phyloP scores from a whole-genome alignment of 2,113 vertebrate genomes.

The Antennarius striatus region DNA sequence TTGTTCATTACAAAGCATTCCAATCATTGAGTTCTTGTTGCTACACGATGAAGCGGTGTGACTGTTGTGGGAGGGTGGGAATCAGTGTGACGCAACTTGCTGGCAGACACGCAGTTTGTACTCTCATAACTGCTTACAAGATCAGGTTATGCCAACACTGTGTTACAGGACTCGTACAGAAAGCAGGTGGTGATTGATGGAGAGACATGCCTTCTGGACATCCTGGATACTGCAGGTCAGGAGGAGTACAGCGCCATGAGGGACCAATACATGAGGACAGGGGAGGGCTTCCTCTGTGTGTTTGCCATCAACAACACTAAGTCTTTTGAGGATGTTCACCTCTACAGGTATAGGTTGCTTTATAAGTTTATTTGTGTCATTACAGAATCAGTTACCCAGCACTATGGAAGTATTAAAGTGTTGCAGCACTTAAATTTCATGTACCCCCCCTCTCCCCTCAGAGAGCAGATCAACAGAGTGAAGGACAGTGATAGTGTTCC shows the following conservation, averaged over 20 bases:
- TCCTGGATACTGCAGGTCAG: conserved; percentile 83
- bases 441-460: conserved; percentile 28
- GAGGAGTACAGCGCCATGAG: conserved; percentile 87
- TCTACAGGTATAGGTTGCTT: conserved; percentile 78
- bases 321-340: conserved; percentile 86
- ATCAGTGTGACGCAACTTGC: conserved; percentile 7
- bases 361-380: no score
- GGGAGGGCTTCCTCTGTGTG: conserved; percentile 89
- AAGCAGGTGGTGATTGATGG: conserved; percentile 84
- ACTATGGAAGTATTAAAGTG: no score
- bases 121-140: background rate
- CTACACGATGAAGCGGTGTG: background rate
- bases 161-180: conserved; percentile 79
- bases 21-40: conserved; percentile 12
- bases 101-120: background rate
- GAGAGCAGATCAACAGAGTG: conserved; percentile 88
- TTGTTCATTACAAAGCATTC: conserved; percentile 7
- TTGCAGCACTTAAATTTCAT: no score
- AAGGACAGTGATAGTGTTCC: conserved; percentile 88
- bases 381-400: no score
- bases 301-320: conserved; percentile 88
- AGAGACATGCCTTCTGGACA: conserved; percentile 82
- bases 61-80: background rate
- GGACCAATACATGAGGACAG: conserved; percentile 88
- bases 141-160: background rate